phyloP scores from a whole-genome alignment of 2,888 invertebrate species.

The Enchytraeus crypticus region DNA sequence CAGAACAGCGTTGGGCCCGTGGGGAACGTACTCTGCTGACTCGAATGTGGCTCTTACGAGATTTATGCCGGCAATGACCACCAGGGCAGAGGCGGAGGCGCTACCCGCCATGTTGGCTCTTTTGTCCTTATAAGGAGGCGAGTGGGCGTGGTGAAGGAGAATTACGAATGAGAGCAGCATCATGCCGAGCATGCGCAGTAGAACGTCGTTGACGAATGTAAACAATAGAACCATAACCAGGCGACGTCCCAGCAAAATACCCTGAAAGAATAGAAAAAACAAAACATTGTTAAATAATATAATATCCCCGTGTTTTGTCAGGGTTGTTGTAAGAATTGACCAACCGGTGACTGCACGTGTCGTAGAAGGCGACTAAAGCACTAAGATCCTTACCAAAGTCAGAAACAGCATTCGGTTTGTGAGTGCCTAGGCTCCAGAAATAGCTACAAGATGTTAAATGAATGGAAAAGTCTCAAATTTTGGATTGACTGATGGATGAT shows the following conservation, averaged over 20 bases:
- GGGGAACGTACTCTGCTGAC: constrained; percentile 27
- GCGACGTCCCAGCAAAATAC: constrained; percentile 23
- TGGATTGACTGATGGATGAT: too few relatives aligned
- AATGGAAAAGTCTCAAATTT: too few relatives aligned
- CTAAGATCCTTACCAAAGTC: too few relatives aligned
- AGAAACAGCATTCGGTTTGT: too few relatives aligned
- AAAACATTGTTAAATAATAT: background rate
- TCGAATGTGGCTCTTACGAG: constrained; percentile 27
- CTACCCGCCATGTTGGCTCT: constrained; percentile 27
- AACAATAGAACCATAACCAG: constrained; percentile 25
- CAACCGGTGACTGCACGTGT: too few relatives aligned
- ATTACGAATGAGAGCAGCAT: constrained; percentile 27
- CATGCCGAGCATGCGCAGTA: constrained; percentile 27
- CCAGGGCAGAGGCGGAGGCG: constrained; percentile 24
- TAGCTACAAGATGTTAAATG: too few relatives aligned
- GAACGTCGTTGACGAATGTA: constrained; percentile 27
- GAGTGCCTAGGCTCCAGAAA: too few relatives aligned
- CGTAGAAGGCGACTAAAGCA: too few relatives aligned
- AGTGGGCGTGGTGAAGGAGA: constrained; percentile 28
- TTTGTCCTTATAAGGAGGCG: constrained; percentile 25
- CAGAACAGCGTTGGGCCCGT: constrained; percentile 25
- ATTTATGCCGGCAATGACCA: constrained; percentile 26
- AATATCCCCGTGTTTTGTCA: too few relatives aligned
- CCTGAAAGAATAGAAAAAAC: background rate
- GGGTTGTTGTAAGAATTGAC: too few relatives aligned